Evolutionary conservation across 2,797 vertebrate species (phyloP).

Genomic region (Schizopygopsis pylzovi): DNA sequence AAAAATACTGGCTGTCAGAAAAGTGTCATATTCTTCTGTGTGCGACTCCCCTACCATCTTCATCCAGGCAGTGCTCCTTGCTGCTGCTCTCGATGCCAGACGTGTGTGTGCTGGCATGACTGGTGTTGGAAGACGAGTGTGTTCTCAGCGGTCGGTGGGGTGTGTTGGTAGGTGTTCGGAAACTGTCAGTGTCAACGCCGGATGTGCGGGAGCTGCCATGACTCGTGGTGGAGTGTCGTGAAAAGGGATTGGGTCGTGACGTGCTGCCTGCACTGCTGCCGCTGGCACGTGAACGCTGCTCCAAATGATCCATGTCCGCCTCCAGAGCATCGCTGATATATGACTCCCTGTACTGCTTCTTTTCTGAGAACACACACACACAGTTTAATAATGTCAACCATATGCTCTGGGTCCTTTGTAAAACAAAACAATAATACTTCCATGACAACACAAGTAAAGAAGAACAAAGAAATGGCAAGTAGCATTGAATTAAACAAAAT

Average conservation of each 20-base stretch:
- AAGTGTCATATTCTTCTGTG: background rate
- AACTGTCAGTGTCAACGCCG: slow-evolving; percentile 91
- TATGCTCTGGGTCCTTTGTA: background rate
- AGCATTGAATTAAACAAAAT: too few relatives aligned
- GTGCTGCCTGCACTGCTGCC: slow-evolving; percentile 91
- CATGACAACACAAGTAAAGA: background rate
- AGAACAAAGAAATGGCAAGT: too few relatives aligned
- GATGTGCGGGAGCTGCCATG: slow-evolving; percentile 98
- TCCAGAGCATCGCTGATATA: slow-evolving; percentile 99
- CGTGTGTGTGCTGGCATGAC: slow-evolving; percentile 96
- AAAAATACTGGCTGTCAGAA: background rate
- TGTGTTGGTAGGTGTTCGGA: slow-evolving; percentile 76
- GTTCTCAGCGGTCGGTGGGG: slow-evolving; percentile 86
- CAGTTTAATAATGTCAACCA: background rate
- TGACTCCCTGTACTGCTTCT: slow-evolving; percentile 98
- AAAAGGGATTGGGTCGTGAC: slow-evolving; percentile 87
- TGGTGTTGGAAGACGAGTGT: slow-evolving; percentile 93
- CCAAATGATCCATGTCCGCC: slow-evolving; percentile 94
- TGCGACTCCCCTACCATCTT: slow-evolving; percentile 82
- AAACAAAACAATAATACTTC: background rate
- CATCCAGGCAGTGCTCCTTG: slow-evolving; percentile 92
- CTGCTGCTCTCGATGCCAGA: slow-evolving; percentile 94
- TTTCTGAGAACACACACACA: slow-evolving; percentile 76
- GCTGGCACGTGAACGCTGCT: slow-evolving; percentile 92
- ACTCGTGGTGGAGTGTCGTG: slow-evolving; percentile 90